Conservation (phyloP, 2,797 vertebrate species). For the Acridotheres tristis region DNA sequence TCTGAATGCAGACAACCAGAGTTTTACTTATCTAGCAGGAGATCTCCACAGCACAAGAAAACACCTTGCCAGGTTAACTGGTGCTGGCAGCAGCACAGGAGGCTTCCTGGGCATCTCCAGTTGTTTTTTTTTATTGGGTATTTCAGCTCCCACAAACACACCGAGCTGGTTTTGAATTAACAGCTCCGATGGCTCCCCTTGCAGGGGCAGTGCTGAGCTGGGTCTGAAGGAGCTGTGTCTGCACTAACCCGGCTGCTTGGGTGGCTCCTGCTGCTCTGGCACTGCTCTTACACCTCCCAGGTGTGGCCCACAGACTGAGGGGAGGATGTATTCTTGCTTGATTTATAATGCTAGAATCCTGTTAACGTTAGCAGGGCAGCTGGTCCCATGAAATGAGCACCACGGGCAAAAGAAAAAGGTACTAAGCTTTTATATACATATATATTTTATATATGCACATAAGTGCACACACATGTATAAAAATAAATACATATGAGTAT, state of each 20-base stretch:
- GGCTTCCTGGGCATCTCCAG: background rate
- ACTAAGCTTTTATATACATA: background rate
- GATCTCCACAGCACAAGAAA: background rate
- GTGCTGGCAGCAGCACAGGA: background rate
- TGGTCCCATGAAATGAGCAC: background rate
- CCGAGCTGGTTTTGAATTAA: background rate
- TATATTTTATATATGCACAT: background rate
- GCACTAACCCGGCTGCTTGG: background rate
- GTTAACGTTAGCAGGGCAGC: background rate
- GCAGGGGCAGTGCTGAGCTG: rapidly evolving
- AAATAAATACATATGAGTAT: background rate
- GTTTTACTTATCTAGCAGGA: background rate
- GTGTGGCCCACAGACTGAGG: background rate
- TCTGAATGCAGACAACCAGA: background rate
- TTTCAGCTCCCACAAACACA: background rate
- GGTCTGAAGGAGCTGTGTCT: background rate
- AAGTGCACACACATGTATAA: background rate
- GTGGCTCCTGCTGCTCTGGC: background rate
- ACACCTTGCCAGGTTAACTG: background rate
- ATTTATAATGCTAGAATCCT: background rate
- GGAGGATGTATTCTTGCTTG: background rate
- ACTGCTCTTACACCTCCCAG: background rate
- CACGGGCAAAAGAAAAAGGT: background rate
- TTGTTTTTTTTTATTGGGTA: background rate
- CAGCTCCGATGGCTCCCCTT: background rate